Base-by-base conservation (phyloP, 2,113 vertebrate species). In the Cyanoliseus patagonus region DNA sequence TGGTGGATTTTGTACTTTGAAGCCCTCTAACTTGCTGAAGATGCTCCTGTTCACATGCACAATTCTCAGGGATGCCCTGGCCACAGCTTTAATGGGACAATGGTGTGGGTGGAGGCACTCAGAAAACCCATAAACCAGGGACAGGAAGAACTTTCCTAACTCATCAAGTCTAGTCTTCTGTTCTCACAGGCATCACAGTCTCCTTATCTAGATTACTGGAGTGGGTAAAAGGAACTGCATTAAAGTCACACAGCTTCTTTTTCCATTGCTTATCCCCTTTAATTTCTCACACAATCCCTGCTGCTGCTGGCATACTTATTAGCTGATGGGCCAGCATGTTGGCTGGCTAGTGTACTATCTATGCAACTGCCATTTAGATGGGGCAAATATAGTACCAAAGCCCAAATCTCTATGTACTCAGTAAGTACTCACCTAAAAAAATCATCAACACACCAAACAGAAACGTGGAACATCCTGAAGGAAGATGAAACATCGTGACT, bases 11-110 rank as follows among this genome's bases (percentile, higher is more conserved):
- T 66, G 39, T 42, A 22, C 66, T 94, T 94, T 86, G 69, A 86
- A 91, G 42, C 72, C 33, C 64, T 86, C 35, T 64, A 41, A 80
- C 28, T 55, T 92, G 81, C 66, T 95, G 89, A 84, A 78, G 89
- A 75, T 84, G 74, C 77, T 95, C 35, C 76, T 84, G 66, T 75
- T 95, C 92, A 78, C 57, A 42, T 47, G 57, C 10, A 49, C 1
- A 4, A 62, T 94, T 95, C 77, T 96, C 78, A 94, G 74, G 57
- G 52, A 57, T 92, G 51, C 20, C 35, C 61, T 57, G 64, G 86
- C 39, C 92, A 59, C 79, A 66, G 24, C 27, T 92, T 75, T 47
- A 72, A 63, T 52, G 73, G 86, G 69, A 55, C 1, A 23, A 47
- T 68, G 52, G 41, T 72, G 66, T 92, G 52, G 66, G 81, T 87